Evolutionary conservation across 2,797 vertebrate genomes (phyloP).

Genomic region (Epinephelus malabaricus): DNA sequence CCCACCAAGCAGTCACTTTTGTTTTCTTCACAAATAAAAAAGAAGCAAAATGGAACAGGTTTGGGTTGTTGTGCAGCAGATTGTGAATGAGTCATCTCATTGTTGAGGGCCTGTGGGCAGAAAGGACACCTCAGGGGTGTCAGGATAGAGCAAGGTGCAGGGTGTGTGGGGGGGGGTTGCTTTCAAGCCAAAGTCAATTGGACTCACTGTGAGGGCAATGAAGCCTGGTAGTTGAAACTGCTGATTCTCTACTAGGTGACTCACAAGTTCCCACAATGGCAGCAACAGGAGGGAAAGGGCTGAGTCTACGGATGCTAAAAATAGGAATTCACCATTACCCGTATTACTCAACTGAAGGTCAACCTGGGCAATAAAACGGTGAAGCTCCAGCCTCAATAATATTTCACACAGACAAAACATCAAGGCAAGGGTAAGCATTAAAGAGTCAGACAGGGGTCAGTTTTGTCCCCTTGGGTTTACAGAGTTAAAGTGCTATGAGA

Average conservation of each 20-base stretch:
- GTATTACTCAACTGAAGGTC: constrained; percentile 35
- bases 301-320: constrained; percentile 8
- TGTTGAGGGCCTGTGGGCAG: constrained; percentile 9
- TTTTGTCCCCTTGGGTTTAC: constrained; percentile 2
- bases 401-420: constrained; percentile 34
- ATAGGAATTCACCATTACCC: constrained; percentile 23
- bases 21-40: neutral
- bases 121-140: constrained; percentile 32
- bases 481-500: constrained; percentile 21
- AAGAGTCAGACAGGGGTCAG: constrained; percentile 16
- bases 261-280: constrained; percentile 19
- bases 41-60: neutral
- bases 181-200: constrained; percentile 30
- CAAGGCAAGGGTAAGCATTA: constrained; percentile 7
- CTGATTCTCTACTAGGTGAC: constrained; percentile 33
- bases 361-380: constrained; percentile 12
- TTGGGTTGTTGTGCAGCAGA: constrained; percentile 23
- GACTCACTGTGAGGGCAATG: neutral
- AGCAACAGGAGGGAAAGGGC: constrained; percentile 18
- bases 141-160: neutral
- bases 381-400: constrained; percentile 8
- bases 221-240: constrained; percentile 6
- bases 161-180: neutral
- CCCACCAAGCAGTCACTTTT: neutral
- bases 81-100: constrained; percentile 30